These are phyloP conservation scores for Gymnoscelis rufifasciata DNA, from an alignment of 2,888 invertebrate species.

Conservation along the genomic window DNA sequence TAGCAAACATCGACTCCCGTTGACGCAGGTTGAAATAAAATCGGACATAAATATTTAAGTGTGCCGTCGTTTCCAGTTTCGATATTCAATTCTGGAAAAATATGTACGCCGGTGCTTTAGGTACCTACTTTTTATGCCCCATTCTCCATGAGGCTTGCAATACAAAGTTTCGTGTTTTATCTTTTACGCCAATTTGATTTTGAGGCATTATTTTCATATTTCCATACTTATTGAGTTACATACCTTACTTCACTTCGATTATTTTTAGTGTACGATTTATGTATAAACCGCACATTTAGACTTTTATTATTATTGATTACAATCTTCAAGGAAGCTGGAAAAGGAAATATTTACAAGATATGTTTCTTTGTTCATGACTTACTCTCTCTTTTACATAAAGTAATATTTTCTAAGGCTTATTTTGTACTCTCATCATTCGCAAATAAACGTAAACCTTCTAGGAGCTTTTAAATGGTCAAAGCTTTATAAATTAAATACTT, in stretches of 20 bases:
- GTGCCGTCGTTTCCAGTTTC: conserved; percentile 27
- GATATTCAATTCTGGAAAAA: conserved; percentile 37
- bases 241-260: no score
- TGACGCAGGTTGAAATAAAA: conserved; percentile 27
- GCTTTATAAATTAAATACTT: not conserved
- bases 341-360: not conserved
- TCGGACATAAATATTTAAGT: conserved; percentile 32
- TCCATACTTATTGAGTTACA: no score
- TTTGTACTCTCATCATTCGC: not conserved
- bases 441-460: not conserved
- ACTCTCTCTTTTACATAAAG: conserved; percentile 5
- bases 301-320: no score
- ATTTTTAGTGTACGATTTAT: no score
- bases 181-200: no score
- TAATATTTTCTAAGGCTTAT: not conserved
- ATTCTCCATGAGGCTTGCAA: conserved; percentile 23
- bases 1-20: conserved; percentile 15
- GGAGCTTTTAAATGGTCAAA: not conserved
- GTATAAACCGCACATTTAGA: no score
- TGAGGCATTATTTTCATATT: no score
- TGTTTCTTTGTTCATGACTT: conserved; percentile 9
- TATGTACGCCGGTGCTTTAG: conserved; percentile 30
- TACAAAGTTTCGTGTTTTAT: conserved; percentile 20
- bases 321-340: no score
- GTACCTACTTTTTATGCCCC: conserved; percentile 22